Evolutionary conservation across 2,888 invertebrate genomes (phyloP).

Genomic region (Melieria omissa): DNA sequence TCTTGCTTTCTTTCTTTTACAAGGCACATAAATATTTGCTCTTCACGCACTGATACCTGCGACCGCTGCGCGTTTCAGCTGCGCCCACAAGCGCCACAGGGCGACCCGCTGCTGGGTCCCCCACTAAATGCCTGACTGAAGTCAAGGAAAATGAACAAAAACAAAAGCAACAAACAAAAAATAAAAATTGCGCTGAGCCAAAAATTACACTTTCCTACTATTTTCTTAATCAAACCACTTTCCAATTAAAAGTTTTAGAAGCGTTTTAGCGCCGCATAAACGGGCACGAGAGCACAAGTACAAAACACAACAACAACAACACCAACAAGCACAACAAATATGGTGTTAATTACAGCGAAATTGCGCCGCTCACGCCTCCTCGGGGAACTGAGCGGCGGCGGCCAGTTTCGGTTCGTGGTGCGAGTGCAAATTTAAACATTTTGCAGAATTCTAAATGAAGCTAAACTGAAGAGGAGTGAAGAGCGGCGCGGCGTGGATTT

Average conservation of each 20-base stretch:
- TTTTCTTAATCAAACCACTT: slow-evolving; percentile 15
- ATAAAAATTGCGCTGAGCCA: neutral
- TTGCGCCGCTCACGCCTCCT: neutral
- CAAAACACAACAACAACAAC: slow-evolving; percentile 2
- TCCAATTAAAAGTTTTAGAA: slow-evolving; percentile 22
- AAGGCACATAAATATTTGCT: too few relatives aligned
- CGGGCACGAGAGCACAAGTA: neutral
- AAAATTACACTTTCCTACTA: neutral
- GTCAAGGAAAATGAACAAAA: slow-evolving; percentile 22
- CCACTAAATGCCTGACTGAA: too few relatives aligned
- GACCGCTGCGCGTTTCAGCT: too few relatives aligned
- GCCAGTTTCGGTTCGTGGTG: too few relatives aligned
- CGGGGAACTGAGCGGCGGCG: neutral
- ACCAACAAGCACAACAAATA: neutral
- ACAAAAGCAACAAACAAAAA: slow-evolving; percentile 30
- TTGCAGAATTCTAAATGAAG: too few relatives aligned
- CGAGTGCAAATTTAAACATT: too few relatives aligned
- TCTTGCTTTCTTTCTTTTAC: too few relatives aligned
- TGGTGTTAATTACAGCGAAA: slow-evolving; percentile 17
- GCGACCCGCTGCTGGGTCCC: too few relatives aligned
- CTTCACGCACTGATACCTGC: too few relatives aligned
- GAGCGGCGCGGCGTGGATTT: neutral
- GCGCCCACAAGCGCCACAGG: too few relatives aligned
- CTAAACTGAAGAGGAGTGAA: too few relatives aligned
- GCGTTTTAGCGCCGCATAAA: slow-evolving; percentile 7